phyloP scores from a whole-genome alignment of 2,888 invertebrate species.

The Trachelus stipa region DNA sequence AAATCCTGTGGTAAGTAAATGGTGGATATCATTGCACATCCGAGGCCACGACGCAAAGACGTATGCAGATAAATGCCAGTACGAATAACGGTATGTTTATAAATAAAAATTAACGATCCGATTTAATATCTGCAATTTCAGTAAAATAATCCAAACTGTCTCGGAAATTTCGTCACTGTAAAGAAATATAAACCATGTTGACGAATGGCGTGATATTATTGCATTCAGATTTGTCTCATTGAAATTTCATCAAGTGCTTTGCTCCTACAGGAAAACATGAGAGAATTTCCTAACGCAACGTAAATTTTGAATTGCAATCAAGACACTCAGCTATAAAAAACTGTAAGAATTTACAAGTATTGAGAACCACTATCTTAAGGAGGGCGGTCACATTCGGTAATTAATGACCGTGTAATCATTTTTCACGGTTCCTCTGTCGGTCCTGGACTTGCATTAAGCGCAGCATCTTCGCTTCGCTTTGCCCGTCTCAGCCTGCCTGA shows the following conservation, averaged over 20 bases:
- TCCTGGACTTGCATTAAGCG: not conserved
- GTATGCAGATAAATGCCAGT: not conserved
- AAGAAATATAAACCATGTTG: not conserved
- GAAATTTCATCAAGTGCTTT: not conserved
- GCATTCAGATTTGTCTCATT: not conserved
- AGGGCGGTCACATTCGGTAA: constrained; percentile 25
- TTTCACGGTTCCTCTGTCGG: constrained; percentile 17
- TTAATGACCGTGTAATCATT: constrained; percentile 28
- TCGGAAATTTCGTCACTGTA: not conserved
- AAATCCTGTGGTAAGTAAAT: not conserved
- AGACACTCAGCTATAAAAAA: not conserved
- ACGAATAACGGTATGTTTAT: not conserved
- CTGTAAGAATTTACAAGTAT: not conserved
- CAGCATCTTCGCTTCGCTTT: not conserved
- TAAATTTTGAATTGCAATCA: not conserved
- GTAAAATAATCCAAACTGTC: not conserved
- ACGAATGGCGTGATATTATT: not conserved
- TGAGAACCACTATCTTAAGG: not conserved
- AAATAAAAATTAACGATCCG: not conserved
- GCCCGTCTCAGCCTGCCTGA: not conserved
- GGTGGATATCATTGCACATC: not conserved
- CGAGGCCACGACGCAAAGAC: not conserved
- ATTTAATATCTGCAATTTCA: not conserved
- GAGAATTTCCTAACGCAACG: not conserved
- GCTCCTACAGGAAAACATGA: not conserved